These are phyloP conservation scores for Tetragonula carbonaria DNA, from an alignment of 2,888 invertebrate genomes.

Conservation along the genomic window DNA sequence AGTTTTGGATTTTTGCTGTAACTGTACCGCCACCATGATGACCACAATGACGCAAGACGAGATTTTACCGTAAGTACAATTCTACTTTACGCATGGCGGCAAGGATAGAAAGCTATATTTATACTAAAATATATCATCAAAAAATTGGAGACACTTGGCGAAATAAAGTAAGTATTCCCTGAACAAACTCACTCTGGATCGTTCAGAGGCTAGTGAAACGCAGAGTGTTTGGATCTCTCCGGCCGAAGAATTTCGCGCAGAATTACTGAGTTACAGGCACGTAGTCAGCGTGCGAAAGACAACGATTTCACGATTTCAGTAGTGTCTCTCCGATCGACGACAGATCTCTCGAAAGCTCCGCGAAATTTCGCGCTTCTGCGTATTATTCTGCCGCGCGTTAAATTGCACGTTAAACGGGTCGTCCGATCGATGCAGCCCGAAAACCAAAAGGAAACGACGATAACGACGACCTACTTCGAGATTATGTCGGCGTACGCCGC, in stretches of 20 bases:
- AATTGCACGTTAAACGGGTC: constrained; percentile 33
- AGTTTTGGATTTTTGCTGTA: too few species aligned
- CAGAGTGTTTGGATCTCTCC: too few species aligned
- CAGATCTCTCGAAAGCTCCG: constrained; percentile 1
- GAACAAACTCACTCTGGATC: too few species aligned
- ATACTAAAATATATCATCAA: too few species aligned
- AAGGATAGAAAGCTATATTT: too few species aligned
- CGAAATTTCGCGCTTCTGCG: not conserved
- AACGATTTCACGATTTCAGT: not conserved
- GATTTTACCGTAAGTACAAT: too few species aligned
- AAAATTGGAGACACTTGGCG: too few species aligned
- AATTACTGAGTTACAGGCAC: constrained; percentile 4
- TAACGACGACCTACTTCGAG: constrained; percentile 30
- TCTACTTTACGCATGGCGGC: too few species aligned
- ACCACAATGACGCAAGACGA: too few species aligned
- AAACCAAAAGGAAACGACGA: constrained; percentile 11
- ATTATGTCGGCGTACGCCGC: constrained; percentile 6
- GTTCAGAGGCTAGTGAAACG: too few species aligned
- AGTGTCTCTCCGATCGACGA: not conserved
- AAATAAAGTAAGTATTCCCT: too few species aligned
- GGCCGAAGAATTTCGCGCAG: not conserved
- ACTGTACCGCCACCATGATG: too few species aligned
- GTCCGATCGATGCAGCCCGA: constrained; percentile 19
- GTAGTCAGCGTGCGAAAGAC: not conserved
- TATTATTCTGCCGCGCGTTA: constrained; percentile 23